Conservation (phyloP, 2,888 invertebrate species). For the Diabrotica balteata region DNA sequence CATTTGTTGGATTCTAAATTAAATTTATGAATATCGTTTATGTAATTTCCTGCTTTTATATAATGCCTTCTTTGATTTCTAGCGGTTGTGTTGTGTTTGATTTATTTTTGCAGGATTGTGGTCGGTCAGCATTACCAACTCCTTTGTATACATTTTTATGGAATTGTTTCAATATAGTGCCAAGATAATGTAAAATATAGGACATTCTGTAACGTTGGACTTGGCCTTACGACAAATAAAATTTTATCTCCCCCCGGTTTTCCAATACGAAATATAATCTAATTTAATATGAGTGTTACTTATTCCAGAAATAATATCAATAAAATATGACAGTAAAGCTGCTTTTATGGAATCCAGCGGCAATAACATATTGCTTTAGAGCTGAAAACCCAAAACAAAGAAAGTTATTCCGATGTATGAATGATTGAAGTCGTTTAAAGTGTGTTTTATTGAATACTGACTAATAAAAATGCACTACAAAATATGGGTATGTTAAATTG, state of each 20-base stretch:
- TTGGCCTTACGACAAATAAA: constrained; percentile 51
- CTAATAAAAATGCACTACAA: constrained; percentile 34
- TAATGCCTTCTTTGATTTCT: too few species aligned
- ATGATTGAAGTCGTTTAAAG: constrained; percentile 33
- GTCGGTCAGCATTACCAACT: too few species aligned
- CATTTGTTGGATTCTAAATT: too few species aligned
- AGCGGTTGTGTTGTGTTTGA: too few species aligned
- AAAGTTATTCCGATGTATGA: constrained; percentile 30
- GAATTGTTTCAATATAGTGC: too few species aligned
- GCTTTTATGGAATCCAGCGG: constrained; percentile 48
- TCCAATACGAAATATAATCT: constrained; percentile 47
- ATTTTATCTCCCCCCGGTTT: constrained; percentile 50
- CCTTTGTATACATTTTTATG: too few species aligned
- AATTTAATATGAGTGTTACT: constrained; percentile 52
- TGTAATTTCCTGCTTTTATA: too few species aligned
- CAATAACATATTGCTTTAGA: constrained; percentile 48
- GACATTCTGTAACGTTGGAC: constrained; percentile 15
- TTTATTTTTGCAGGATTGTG: too few species aligned
- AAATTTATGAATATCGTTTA: too few species aligned
- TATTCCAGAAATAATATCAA: constrained; percentile 50
- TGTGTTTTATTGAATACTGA: constrained; percentile 32
- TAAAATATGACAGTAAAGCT: constrained; percentile 50
- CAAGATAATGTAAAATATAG: background rate
- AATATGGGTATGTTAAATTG: constrained; percentile 30
- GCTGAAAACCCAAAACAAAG: constrained; percentile 34